Conservation (phyloP, 2,113 vertebrate species). For the Campylomormyrus numenius region DNA sequence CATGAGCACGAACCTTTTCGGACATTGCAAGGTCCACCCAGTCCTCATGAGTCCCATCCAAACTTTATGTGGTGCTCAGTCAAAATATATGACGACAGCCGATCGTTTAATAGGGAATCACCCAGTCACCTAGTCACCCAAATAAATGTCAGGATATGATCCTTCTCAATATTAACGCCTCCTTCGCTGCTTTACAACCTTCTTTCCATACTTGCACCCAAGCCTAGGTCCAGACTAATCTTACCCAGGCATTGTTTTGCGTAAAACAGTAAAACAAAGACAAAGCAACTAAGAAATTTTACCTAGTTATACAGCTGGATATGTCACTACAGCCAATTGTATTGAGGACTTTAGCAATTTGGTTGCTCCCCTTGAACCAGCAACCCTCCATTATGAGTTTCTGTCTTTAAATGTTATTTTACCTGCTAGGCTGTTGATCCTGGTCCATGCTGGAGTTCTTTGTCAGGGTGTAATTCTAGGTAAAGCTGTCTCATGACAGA, state of each 20-base stretch:
- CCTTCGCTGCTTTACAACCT: background rate
- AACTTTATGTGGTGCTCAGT: background rate
- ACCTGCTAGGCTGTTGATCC: background rate
- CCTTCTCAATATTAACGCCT: background rate
- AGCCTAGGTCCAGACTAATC: background rate
- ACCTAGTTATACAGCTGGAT: background rate
- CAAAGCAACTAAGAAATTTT: background rate
- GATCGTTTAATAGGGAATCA: background rate
- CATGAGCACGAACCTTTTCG: slow-evolving; percentile 7
- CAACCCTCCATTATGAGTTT: background rate
- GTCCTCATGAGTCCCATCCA: slow-evolving; percentile 7
- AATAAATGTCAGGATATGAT: background rate
- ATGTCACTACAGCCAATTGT: background rate
- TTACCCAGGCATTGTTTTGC: background rate
- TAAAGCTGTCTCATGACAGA: background rate
- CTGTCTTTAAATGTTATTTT: background rate
- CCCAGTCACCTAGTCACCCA: background rate
- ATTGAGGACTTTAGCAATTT: background rate
- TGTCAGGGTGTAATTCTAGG: background rate
- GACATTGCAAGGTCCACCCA: slow-evolving; percentile 4
- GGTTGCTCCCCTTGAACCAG: background rate
- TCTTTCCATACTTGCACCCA: background rate
- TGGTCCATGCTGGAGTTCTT: background rate
- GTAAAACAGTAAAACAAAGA: no score
- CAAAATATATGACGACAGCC: background rate